Evolutionary conservation across 2,113 vertebrate genomes (phyloP).

Genomic region (Eretmochelys imbricata): DNA sequence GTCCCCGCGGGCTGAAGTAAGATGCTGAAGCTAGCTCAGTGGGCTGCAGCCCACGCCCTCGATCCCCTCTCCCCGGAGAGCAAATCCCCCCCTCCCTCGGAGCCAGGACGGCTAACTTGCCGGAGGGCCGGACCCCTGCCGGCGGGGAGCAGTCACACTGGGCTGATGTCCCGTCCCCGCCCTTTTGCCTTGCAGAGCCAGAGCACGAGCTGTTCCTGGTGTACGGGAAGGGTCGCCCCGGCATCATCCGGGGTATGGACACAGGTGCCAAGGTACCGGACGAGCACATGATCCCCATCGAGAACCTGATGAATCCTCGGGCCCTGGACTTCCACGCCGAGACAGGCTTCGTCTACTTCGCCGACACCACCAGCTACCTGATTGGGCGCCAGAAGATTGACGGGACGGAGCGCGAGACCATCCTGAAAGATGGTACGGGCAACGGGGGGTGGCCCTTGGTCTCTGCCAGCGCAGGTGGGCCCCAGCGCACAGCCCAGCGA

Average conservation of each 20-base stretch:
- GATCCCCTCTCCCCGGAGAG: not conserved
- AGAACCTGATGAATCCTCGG: slow-evolving; percentile 97
- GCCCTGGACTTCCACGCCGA: slow-evolving; percentile 95
- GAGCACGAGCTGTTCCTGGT: slow-evolving; percentile 96
- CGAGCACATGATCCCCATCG: slow-evolving; percentile 98
- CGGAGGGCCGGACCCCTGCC: not conserved
- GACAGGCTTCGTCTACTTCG: slow-evolving; percentile 95
- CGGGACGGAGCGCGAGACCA: slow-evolving; percentile 91
- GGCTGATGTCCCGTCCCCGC: rapidly evolving
- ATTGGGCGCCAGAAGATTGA: slow-evolving; percentile 97
- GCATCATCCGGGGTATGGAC: slow-evolving; percentile 97
- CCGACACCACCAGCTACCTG: slow-evolving; percentile 95
- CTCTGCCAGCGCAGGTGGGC: rapidly evolving
- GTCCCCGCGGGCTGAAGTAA: not conserved
- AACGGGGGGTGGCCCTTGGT: rapidly evolving
- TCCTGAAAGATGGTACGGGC: slow-evolving; percentile 91
- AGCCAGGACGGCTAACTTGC: not conserved
- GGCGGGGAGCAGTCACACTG: rapidly evolving
- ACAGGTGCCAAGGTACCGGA: slow-evolving; percentile 94
- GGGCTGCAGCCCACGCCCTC: not conserved
- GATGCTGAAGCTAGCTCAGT: not conserved
- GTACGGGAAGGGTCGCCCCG: slow-evolving; percentile 94
- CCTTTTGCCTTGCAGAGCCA: slow-evolving; percentile 80
- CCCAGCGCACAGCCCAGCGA: rapidly evolving
- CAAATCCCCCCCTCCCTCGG: not conserved